Conservation (phyloP, 2,888 invertebrate species). For the Drosophila multiciliata region DNA sequence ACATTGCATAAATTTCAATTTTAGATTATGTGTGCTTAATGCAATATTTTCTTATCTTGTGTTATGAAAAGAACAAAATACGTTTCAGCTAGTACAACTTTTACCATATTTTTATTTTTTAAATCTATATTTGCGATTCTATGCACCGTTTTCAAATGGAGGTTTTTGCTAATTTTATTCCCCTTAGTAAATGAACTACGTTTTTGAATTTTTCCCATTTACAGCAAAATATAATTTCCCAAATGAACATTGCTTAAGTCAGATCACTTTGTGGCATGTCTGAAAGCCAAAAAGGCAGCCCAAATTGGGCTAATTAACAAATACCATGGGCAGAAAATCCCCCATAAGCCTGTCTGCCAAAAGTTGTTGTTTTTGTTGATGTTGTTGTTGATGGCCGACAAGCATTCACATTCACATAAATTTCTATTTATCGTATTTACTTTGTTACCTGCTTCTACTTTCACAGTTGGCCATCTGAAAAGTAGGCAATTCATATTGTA, state of each 20-base stretch:
- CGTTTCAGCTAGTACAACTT: conserved; percentile 5
- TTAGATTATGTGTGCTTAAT: conserved; percentile 73
- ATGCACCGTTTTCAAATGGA: conserved; percentile 25
- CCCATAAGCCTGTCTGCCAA: conserved; percentile 28
- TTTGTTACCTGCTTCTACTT: conserved; percentile 3
- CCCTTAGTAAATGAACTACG: background rate
- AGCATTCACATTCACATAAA: conserved; percentile 11
- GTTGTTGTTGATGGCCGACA: background rate
- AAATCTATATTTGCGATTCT: background rate
- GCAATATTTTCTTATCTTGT: conserved; percentile 62
- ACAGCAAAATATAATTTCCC: conserved; percentile 3
- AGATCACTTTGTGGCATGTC: conserved; percentile 34
- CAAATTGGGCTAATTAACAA: conserved; percentile 64
- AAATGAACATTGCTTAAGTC: conserved; percentile 12
- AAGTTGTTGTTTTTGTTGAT: conserved; percentile 12
- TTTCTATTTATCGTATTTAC: conserved; percentile 18
- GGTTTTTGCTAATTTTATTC: background rate
- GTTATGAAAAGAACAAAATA: conserved; percentile 11
- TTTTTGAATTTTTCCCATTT: background rate
- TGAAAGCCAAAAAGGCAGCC: conserved; percentile 24
- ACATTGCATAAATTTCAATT: conserved; percentile 74
- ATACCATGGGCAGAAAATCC: conserved; percentile 55
- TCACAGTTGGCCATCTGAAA: conserved; percentile 21
- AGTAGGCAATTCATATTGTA: conserved; percentile 27
- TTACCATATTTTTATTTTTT: conserved; percentile 21